Evolutionary conservation across 2,797 vertebrate species (phyloP).

Genomic region (Peromyscus nudipes): DNA sequence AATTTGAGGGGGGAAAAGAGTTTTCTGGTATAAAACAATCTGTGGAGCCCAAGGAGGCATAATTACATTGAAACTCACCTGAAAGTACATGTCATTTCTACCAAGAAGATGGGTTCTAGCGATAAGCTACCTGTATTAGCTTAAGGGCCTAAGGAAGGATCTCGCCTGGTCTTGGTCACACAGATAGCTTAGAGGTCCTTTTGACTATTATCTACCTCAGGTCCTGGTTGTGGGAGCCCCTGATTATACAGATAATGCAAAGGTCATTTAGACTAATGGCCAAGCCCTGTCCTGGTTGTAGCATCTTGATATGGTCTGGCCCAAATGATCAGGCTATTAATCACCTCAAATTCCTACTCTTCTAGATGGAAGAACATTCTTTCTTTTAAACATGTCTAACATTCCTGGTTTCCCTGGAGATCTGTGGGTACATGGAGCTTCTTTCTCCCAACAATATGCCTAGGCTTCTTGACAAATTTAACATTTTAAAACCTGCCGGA

Average conservation of each 20-base stretch:
- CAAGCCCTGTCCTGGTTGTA: not conserved
- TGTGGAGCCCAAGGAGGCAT: not conserved
- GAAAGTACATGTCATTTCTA: too few relatives aligned
- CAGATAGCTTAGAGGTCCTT: too few relatives aligned
- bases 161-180: too few relatives aligned
- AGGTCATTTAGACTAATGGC: too few relatives aligned
- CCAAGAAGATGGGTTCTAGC: too few relatives aligned
- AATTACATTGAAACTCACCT: not conserved
- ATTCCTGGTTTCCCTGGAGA: not conserved
- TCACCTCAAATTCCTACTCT: not conserved
- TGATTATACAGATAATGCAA: not conserved
- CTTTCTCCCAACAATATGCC: not conserved
- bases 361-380: not conserved
- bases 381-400: not conserved
- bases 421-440: not conserved
- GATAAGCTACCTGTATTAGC: too few relatives aligned
- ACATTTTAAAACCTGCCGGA: not conserved
- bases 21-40: not conserved
- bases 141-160: too few relatives aligned
- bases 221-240: not conserved
- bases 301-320: not conserved
- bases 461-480: conserved; percentile 31
- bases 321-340: not conserved
- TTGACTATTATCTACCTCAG: not conserved
- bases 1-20: too few relatives aligned